Percentiles rank a stretch among this genome's conserved stretches.
Evolutionary conservation across 2,113 vertebrate genomes (phyloP).

Genomic region (Desmodus rotundus): DNA sequence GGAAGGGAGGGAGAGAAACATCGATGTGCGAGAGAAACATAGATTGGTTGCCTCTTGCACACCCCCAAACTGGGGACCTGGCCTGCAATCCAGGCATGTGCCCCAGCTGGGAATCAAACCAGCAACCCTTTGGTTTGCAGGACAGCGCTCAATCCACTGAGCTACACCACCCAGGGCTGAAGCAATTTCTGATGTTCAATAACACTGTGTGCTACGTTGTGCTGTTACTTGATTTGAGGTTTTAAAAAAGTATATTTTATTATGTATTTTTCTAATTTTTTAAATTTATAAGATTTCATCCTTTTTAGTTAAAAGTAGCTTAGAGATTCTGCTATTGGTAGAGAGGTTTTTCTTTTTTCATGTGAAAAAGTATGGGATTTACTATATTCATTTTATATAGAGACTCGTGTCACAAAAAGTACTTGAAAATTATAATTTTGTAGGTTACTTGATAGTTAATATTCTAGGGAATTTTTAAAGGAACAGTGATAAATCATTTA

Average conservation of each 20-base stretch:
- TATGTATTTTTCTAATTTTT: neutral
- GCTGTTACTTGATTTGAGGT: neutral
- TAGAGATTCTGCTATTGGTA: neutral
- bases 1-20: no score
- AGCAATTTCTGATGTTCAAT: neutral
- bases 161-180: neutral
- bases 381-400: slow-evolving; percentile 7
- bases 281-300: slow-evolving; percentile 1
- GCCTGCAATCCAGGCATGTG: no score
- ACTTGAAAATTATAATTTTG: slow-evolving; percentile 15
- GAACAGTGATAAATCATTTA: neutral
- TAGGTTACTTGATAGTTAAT: neutral
- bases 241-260: slow-evolving; percentile 10
- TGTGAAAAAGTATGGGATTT: neutral
- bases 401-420: neutral
- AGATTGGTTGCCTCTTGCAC: no score
- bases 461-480: slow-evolving; percentile 12
- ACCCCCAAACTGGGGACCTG: no score
- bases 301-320: neutral
- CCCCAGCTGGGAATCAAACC: no score
- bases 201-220: neutral
- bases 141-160: no score
- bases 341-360: neutral
- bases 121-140: no score
- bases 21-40: no score